Evolutionary conservation across 2,888 invertebrate genomes (phyloP), one percentile per base, ranked within the genome.

Genomic region (Sphaeridia pumilis): DNA sequence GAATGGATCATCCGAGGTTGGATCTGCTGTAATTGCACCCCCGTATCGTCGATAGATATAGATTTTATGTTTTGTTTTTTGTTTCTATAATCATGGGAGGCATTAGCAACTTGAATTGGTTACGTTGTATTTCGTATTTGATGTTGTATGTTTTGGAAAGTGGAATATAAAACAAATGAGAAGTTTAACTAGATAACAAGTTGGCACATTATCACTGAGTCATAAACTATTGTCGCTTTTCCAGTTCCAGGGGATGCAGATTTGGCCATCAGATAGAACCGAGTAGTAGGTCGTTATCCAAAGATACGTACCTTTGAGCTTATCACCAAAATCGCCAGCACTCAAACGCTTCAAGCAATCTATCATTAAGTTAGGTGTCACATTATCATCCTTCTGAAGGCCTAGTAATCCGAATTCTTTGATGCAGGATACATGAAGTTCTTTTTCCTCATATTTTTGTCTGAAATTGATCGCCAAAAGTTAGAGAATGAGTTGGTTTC

Each of bases 231-330:
- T 17, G 7, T 14, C 7, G 17, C 49, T 50, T 69, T 80, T 79
- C 77, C 85, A 93, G 71, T 93, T 84, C 92, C 92, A 93, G 20
- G 93, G 93, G 69, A 93, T 83, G 69, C 90, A 92, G 49, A 92
- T 77, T 52, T 86, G 83, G 1, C 94, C 94, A 71, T 93, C 92
- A 1, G 83, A 82, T 68, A 90, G 75, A 45, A 94, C 84, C 0
- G 90, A 88, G 69, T 90, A 93, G 71, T 90, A 93, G 69, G 87
- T 87, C 0, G 90, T 85, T 49, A 93, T 81, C 69, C 82, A 82
- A 2, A 94, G 71, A 65, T 82, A 79, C 45, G 83, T 76, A 45
- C 81, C 82, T 57, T 76, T 73, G n/a, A 87, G 72, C 58, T 72
- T 68, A 0, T 69, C 69, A 21, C 69, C 68, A 27, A 82, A 61